A percentile compares a stretch with the other conserved stretches of the same genome.
These are phyloP conservation scores for Nilaparvata lugens DNA, from an alignment of 1,140 invertebrate genomes.

Conservation along the genomic window DNA sequence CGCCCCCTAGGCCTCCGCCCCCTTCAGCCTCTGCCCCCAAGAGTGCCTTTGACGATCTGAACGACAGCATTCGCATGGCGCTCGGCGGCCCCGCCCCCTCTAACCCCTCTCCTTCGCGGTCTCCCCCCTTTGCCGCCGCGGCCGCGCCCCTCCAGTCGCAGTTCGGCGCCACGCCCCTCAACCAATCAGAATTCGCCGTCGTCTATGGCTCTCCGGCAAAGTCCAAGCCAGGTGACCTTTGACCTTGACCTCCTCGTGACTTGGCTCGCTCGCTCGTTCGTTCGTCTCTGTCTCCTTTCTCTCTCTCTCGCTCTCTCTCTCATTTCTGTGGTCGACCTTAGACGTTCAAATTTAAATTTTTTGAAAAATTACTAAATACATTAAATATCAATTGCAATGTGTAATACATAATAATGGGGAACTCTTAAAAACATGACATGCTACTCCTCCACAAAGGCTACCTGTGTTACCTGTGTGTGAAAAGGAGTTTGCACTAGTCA, in stretches of 20 bases:
- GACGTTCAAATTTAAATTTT: too few species aligned
- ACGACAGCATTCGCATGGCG: slow-evolving; percentile 57
- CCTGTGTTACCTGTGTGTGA: too few species aligned
- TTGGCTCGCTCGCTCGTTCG: slow-evolving; percentile 1
- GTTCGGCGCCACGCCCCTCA: slow-evolving; percentile 39
- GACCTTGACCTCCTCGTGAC: too few species aligned
- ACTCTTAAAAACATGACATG: too few species aligned
- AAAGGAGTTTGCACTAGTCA: too few species aligned
- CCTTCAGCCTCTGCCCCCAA: slow-evolving; percentile 45
- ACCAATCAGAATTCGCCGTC: slow-evolving; percentile 42
- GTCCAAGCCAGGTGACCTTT: slow-evolving; percentile 27
- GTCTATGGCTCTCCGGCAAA: slow-evolving; percentile 21
- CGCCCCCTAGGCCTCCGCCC: slow-evolving; percentile 31
- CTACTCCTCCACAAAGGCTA: too few species aligned
- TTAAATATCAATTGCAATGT: too few species aligned
- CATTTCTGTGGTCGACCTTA: neutral
- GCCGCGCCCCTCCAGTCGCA: slow-evolving; percentile 24
- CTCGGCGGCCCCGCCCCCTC: slow-evolving; percentile 45
- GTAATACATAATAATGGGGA: too few species aligned
- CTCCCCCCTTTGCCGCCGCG: slow-evolving; percentile 1
- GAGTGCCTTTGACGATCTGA: slow-evolving; percentile 59
- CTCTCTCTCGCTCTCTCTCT: too few species aligned
- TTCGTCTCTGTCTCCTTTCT: slow-evolving; percentile 7
- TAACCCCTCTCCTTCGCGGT: slow-evolving; percentile 17
- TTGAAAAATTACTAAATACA: too few species aligned